Base-by-base conservation (phyloP, 2,888 invertebrate species). In the Peribatodes rhomboidaria region DNA sequence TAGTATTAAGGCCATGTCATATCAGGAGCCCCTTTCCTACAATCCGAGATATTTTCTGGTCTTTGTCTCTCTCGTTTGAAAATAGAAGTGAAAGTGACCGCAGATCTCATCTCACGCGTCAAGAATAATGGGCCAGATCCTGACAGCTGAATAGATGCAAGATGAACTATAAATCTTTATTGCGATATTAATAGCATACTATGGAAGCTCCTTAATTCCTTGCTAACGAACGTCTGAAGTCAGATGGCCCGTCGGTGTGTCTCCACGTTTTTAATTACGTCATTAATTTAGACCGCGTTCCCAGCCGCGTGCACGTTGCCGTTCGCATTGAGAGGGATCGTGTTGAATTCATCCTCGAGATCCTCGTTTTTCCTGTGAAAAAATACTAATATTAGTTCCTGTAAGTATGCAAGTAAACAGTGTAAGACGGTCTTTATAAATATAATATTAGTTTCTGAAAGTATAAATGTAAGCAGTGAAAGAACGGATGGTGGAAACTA, bases 321-420 rank as follows among this genome's bases (percentile, higher is more conserved):
- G 79, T 93, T 93, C 52, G 80, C 85, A 75, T 81, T 92, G 65
- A 93, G 83, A 67, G 93, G 93, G 77, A 93, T 93, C 72, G 93
- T 93, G 87, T 93, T 93, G 82, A 92, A 92, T 72, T 93, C 93
- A 52, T 93, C 93, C 41, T 93, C 93, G 59, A 88, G 70, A 41
- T 93, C 93, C 49, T 93, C 93, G 70, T 83, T 85, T 93, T 93
- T 93, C 76, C 93, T 93, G 90, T 54, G 66, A 70, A 69, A 73
- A 74, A 41, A 74, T 22, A 42, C 41, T 33, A n/a, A 41, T 49
- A 55, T 61, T 61, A 61, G 33, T 55, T 47, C 22, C 20, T 31
- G 53, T 27, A 39, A 18, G 37, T 14, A 53, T 14, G 47, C 14
- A 1, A 4, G 37, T n/a, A 37, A 53, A 39, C 37, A 39, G 35